These are phyloP conservation scores for Agelaius phoeniceus DNA, from an alignment of 2,113 vertebrate genomes.

Conservation along the genomic window DNA sequence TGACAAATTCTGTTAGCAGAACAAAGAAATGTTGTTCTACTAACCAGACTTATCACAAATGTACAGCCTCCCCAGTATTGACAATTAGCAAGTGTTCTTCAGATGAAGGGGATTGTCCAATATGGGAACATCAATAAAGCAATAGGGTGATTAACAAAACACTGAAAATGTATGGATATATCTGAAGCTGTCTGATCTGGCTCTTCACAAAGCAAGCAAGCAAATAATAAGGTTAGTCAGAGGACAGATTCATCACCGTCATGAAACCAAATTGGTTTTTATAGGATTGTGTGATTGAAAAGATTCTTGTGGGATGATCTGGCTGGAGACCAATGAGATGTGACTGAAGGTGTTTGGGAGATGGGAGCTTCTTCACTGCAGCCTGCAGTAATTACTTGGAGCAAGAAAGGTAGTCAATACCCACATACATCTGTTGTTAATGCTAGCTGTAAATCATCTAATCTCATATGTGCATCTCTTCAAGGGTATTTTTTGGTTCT, in stretches of 20 bases:
- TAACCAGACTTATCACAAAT: not conserved
- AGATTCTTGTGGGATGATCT: not conserved
- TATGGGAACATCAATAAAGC: not conserved
- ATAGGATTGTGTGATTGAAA: not conserved
- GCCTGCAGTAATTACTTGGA: not conserved
- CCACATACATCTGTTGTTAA: rapidly evolving
- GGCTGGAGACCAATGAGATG: not conserved
- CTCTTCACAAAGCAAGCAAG: not conserved
- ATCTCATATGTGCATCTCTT: not conserved
- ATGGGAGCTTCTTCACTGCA: not conserved
- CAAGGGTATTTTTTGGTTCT: not conserved
- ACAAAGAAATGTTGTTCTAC: not conserved
- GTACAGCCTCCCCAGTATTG: not conserved
- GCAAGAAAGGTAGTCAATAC: not conserved
- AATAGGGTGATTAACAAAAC: not conserved
- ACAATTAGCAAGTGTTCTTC: not conserved
- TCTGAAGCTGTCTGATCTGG: not conserved
- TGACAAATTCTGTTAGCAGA: not conserved
- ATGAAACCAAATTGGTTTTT: not conserved
- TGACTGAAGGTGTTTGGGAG: not conserved
- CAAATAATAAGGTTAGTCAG: not conserved
- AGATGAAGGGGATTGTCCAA: not conserved
- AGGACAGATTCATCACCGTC: not conserved
- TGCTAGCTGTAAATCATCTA: not conserved
- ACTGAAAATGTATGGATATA: not conserved